Evolutionary conservation across 1,140 invertebrate species (phyloP).

Genomic region (Littorina saxatilis): DNA sequence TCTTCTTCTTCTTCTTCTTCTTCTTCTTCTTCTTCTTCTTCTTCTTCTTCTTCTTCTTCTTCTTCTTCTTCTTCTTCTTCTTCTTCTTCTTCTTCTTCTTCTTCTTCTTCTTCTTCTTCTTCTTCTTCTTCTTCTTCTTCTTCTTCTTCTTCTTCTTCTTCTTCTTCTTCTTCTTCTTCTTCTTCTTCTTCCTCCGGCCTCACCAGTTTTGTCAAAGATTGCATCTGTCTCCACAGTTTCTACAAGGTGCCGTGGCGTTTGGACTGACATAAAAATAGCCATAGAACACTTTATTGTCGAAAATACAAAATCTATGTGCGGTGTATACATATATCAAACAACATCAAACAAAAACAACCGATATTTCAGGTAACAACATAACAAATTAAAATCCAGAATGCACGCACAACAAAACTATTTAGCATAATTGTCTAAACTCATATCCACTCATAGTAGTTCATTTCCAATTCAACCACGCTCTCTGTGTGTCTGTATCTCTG

Average conservation of each 20-base stretch:
- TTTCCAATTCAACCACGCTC: neutral
- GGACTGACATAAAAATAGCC: too few species aligned
- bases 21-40: neutral
- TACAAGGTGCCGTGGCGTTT: neutral
- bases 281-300: neutral
- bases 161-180: neutral
- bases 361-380: neutral
- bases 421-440: too few species aligned
- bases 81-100: neutral
- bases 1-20: neutral
- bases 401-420: too few species aligned
- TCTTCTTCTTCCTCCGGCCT: neutral
- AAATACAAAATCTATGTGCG: neutral
- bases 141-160: neutral
- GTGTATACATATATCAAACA: neutral
- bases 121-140: neutral
- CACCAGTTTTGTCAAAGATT: neutral
- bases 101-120: neutral
- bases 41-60: neutral
- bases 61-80: neutral
- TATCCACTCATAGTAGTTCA: neutral
- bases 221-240: neutral
- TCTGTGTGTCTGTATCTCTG: neutral
- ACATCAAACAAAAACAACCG: neutral
- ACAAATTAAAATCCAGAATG: neutral